phyloP scores from a whole-genome alignment of 2,797 vertebrate genomes.

The Urosaurus nigricauda region DNA sequence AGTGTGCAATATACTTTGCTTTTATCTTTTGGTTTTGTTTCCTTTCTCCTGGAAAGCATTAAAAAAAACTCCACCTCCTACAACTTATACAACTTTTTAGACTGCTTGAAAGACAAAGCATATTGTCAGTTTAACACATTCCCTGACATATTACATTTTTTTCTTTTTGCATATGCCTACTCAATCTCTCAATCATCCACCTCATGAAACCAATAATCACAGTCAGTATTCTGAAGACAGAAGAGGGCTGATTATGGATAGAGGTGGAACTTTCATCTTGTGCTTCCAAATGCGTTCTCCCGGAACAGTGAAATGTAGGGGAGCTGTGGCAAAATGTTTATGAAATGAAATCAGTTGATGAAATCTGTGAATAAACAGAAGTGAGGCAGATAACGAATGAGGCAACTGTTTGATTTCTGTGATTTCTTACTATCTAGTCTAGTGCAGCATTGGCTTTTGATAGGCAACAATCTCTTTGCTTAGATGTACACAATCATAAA shows the following conservation, averaged over 20 bases:
- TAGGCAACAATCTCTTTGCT: not conserved
- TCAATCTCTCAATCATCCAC: conserved; percentile 7
- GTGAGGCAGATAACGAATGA: not conserved
- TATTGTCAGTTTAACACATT: not conserved
- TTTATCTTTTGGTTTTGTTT: not conserved
- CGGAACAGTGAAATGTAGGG: not conserved
- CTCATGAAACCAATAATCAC: conserved; percentile 7
- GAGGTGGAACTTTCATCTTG: not conserved
- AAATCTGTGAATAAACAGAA: not conserved
- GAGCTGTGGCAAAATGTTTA: not conserved
- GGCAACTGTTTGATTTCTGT: not conserved
- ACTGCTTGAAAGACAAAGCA: not conserved
- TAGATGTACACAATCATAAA: not conserved
- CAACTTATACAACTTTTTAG: not conserved
- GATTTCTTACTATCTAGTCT: not conserved
- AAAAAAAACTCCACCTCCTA: not conserved
- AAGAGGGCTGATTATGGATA: not conserved
- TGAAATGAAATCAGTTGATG: not conserved
- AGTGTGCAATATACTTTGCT: not conserved
- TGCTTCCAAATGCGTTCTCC: not conserved
- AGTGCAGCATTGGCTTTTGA: not conserved
- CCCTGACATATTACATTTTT: not conserved
- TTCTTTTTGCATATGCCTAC: not conserved
- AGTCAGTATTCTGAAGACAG: conserved; percentile 22
- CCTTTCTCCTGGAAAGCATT: not conserved